phyloP scores from a whole-genome alignment of 1,140 invertebrate genomes.

The Brevipalpus yothersi region DNA sequence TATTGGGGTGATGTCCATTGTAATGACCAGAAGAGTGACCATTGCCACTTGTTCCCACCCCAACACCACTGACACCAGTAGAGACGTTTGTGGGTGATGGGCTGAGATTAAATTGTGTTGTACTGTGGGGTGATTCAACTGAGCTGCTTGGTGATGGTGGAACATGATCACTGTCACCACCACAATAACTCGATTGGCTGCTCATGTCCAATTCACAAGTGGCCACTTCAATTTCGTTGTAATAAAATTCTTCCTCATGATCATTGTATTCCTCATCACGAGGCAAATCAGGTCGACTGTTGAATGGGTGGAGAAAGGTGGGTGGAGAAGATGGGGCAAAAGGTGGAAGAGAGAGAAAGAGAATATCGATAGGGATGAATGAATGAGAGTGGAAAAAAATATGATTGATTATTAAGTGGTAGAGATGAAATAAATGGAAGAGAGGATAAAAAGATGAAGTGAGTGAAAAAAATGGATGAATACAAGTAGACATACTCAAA shows the following conservation, averaged over 20 bases:
- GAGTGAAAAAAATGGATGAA: too few species aligned
- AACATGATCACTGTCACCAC: not conserved
- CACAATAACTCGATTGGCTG: not conserved
- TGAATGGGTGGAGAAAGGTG: too few species aligned
- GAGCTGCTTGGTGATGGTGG: not conserved
- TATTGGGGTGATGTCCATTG: not conserved
- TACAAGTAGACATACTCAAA: too few species aligned
- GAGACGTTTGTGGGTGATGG: not conserved
- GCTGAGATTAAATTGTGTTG: not conserved
- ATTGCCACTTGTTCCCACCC: too few species aligned
- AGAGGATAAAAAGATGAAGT: too few species aligned
- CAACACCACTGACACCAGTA: not conserved
- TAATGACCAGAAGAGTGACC: too few species aligned
- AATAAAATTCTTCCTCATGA: constrained; percentile 4
- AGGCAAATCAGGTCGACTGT: not conserved
- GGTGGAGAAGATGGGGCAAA: too few species aligned
- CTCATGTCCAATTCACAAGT: not conserved
- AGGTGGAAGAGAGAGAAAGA: too few species aligned
- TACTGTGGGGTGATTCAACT: not conserved
- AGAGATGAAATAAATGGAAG: not conserved
- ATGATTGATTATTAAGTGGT: not conserved
- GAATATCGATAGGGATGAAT: too few species aligned
- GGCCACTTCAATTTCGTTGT: not conserved
- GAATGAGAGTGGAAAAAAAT: not conserved
- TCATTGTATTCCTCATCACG: not conserved